A percentile compares a stretch with the other conserved stretches of the same genome.
Conservation (phyloP, 2,888 invertebrate species). For the Muschampia plurimacula region DNA sequence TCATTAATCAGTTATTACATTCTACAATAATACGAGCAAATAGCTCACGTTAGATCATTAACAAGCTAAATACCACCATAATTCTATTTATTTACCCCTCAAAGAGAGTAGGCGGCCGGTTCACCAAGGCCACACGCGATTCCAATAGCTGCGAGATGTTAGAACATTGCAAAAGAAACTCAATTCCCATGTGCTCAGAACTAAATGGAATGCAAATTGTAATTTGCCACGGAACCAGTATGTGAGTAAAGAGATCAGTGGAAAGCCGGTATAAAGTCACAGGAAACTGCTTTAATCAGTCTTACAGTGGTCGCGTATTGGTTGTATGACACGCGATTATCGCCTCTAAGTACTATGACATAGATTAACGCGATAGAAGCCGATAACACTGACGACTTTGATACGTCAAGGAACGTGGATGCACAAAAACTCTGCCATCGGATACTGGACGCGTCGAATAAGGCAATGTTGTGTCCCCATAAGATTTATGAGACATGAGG, state of each 20-base stretch:
- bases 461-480: slow-evolving; percentile 33
- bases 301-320: slow-evolving; percentile 28
- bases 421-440: slow-evolving; percentile 41
- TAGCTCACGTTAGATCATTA: slow-evolving; percentile 35
- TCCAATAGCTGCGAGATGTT: slow-evolving; percentile 4
- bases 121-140: slow-evolving; percentile 48
- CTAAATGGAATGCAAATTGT: slow-evolving; percentile 28
- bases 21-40: slow-evolving; percentile 28
- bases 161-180: slow-evolving; percentile 26
- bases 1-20: slow-evolving; percentile 16
- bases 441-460: slow-evolving; percentile 13
- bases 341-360: slow-evolving; percentile 44
- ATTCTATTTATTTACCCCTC: slow-evolving; percentile 43
- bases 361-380: slow-evolving; percentile 38
- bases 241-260: slow-evolving; percentile 61
- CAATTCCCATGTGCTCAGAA: slow-evolving; percentile 28
- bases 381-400: slow-evolving; percentile 40
- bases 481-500: slow-evolving; percentile 35
- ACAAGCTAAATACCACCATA: slow-evolving; percentile 38
- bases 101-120: slow-evolving; percentile 37
- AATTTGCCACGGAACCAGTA: slow-evolving; percentile 47
- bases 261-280: slow-evolving; percentile 57
- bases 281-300: slow-evolving; percentile 61
- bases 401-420: slow-evolving; percentile 41
- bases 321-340: slow-evolving; percentile 45